Conservation (phyloP, 92 coral and sea anemone genomes). For the Epizoanthus rinbou region DNA sequence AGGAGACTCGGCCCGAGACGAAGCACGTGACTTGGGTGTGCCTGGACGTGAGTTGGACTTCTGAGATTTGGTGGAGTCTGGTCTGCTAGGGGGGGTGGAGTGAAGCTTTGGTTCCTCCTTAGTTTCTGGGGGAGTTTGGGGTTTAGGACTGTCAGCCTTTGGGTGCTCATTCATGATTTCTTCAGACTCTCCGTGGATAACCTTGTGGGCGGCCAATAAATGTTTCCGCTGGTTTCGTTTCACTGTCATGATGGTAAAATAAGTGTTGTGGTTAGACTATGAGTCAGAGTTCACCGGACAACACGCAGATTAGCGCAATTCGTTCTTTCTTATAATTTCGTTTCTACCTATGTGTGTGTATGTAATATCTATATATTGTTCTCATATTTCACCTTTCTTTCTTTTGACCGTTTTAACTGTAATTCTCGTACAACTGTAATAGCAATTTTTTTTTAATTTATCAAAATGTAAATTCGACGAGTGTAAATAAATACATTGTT, state of each 20-base stretch:
- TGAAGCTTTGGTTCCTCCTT: constrained; percentile 48
- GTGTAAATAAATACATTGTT: too few species aligned
- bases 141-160: constrained; percentile 62
- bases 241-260: constrained; percentile 60
- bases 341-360: too few species aligned
- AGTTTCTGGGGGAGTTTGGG: constrained; percentile 40
- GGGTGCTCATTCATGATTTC: constrained; percentile 68
- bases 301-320: too few species aligned
- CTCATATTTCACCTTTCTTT: too few species aligned
- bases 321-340: too few species aligned
- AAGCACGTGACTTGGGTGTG: constrained; percentile 55
- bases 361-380: too few species aligned
- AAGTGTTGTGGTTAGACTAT: neutral
- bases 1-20: constrained; percentile 68
- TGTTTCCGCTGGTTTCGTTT: constrained; percentile 89
- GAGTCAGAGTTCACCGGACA: too few species aligned
- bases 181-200: constrained; percentile 80
- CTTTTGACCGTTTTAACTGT: too few species aligned
- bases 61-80: constrained; percentile 39
- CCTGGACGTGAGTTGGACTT: constrained; percentile 66
- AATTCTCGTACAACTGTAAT: too few species aligned
- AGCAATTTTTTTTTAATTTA: too few species aligned
- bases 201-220: constrained; percentile 95
- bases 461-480: too few species aligned
- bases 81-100: constrained; percentile 50